Percentiles rank a stretch among this genome's conserved stretches.
Evolutionary conservation across 2,113 vertebrate genomes (phyloP).

Genomic region (Romanogobio albipinnatus): DNA sequence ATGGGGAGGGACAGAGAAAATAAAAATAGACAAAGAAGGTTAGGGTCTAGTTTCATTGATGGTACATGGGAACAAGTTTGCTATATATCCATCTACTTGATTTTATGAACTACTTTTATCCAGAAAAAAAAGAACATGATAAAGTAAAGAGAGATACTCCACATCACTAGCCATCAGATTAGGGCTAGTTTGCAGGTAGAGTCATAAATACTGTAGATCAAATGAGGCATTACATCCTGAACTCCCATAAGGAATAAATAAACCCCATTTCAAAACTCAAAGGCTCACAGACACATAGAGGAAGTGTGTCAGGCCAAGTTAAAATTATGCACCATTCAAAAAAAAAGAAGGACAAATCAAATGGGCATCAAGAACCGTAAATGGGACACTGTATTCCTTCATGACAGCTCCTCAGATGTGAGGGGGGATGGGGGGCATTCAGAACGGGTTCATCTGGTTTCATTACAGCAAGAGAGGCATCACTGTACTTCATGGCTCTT

Average conservation of each 20-base stretch:
- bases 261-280: conserved; percentile 50
- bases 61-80: not conserved
- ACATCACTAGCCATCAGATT: not conserved
- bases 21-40: not conserved
- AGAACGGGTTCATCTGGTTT: conserved; percentile 31
- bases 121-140: not conserved
- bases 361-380: conserved; percentile 45
- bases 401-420: conserved; percentile 32
- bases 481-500: conserved; percentile 31
- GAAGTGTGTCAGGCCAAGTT: conserved; percentile 63
- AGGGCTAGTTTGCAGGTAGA: no score
- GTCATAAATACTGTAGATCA: not conserved
- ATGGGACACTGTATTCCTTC: conserved; percentile 58
- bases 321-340: conserved; percentile 57
- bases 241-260: conserved; percentile 52
- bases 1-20: conserved; percentile 38
- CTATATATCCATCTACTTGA: not conserved
- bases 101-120: not conserved
- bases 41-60: not conserved
- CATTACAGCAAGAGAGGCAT: conserved; percentile 3
- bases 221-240: conserved; percentile 15
- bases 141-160: not conserved
- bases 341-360: conserved; percentile 58
- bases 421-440: not conserved
- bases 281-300: conserved; percentile 48